Evolutionary conservation across 2,888 invertebrate genomes (phyloP).

Genomic region (Nomada fucata): DNA sequence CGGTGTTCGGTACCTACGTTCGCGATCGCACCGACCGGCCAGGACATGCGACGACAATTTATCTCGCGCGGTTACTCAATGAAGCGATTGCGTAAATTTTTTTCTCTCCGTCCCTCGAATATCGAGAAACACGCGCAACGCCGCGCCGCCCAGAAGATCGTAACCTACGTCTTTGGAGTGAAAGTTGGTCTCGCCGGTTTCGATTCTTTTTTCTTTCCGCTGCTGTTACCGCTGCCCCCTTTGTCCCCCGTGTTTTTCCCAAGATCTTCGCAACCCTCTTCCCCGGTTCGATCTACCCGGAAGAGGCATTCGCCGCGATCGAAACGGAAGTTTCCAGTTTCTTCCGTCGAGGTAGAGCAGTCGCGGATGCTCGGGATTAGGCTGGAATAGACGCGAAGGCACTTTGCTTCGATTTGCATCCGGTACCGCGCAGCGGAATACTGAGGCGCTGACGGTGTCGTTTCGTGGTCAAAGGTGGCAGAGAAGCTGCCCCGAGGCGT

Average conservation of each 20-base stretch:
- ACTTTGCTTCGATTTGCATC: slow-evolving; percentile 29
- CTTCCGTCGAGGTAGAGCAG: neutral
- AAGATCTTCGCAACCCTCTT: slow-evolving; percentile 1
- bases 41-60: slow-evolving; percentile 26
- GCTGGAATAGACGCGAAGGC: slow-evolving; percentile 12
- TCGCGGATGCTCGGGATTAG: slow-evolving; percentile 23
- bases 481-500: neutral
- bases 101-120: slow-evolving; percentile 37
- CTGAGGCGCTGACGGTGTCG: neutral
- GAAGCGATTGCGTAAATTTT: slow-evolving; percentile 53
- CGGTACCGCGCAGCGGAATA: neutral
- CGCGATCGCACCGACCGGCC: neutral
- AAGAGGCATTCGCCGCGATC: too few relatives aligned
- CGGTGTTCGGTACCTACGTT: too few relatives aligned
- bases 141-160: slow-evolving; percentile 42
- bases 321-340: slow-evolving; percentile 26
- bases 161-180: slow-evolving; percentile 67
- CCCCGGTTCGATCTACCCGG: slow-evolving; percentile 1
- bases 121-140: slow-evolving; percentile 43
- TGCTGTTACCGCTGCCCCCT: neutral
- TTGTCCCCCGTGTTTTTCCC: neutral
- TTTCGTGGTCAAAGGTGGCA: neutral
- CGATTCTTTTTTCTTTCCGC: slow-evolving; percentile 21
- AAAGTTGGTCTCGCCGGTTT: slow-evolving; percentile 55
- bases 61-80: slow-evolving; percentile 56